phyloP scores from a whole-genome alignment of 2,888 invertebrate genomes.

The Steinernema scapterisci region DNA sequence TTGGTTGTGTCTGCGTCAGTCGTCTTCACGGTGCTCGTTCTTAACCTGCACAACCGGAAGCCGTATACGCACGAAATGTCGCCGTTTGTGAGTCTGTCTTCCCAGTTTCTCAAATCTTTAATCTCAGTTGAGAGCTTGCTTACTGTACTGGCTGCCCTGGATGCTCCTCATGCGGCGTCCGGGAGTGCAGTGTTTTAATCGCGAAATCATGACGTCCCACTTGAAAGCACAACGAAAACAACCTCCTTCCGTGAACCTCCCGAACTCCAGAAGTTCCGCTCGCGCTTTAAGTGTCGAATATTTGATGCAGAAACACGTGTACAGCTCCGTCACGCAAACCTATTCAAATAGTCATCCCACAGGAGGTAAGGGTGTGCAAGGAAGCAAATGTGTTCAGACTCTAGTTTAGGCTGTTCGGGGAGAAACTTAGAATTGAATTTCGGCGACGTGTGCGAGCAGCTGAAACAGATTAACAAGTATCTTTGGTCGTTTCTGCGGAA shows the following conservation, averaged over 20 bases:
- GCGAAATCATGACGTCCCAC: not conserved
- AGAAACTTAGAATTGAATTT: not conserved
- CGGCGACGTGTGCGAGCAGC: not conserved
- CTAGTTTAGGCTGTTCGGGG: not conserved
- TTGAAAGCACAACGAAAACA: not conserved
- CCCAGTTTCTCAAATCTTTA: not conserved
- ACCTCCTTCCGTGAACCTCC: not conserved
- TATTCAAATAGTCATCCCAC: not conserved
- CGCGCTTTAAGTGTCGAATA: not conserved
- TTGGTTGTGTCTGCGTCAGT: constrained; percentile 57
- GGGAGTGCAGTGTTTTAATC: constrained; percentile 70
- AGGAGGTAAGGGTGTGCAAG: too few species aligned
- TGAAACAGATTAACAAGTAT: not conserved
- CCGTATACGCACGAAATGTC: constrained; percentile 60
- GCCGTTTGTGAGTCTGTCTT: constrained; percentile 48
- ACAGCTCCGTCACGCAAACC: not conserved
- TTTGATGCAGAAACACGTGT: not conserved
- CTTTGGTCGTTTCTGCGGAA: not conserved
- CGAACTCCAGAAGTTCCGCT: not conserved
- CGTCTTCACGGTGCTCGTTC: constrained; percentile 56
- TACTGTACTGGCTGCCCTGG: constrained; percentile 92
- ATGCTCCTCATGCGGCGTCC: constrained; percentile 92
- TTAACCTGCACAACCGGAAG: constrained; percentile 56
- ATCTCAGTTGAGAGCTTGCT: constrained; percentile 74
- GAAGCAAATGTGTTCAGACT: not conserved